phyloP scores from a whole-genome alignment of 2,888 invertebrate species.

The Caradrina clavipalpis region DNA sequence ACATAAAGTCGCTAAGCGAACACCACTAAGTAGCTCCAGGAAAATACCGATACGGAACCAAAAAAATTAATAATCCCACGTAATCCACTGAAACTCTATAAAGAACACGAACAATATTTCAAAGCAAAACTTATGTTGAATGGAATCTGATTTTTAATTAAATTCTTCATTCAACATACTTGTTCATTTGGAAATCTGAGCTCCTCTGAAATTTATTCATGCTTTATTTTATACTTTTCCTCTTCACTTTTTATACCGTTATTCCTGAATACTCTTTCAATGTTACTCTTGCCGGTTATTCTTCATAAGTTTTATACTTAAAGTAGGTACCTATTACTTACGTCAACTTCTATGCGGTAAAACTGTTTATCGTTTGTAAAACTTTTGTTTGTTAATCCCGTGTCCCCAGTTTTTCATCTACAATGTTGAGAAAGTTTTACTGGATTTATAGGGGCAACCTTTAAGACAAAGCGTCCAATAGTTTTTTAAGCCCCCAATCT shows the following conservation, averaged over 20 bases:
- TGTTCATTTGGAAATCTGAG: constrained; percentile 61
- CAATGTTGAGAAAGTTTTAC: constrained; percentile 50
- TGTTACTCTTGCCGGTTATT: constrained; percentile 27
- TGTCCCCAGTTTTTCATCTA: constrained; percentile 41
- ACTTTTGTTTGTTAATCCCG: constrained; percentile 42
- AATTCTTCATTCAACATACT: constrained; percentile 62
- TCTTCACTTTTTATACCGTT: constrained; percentile 23
- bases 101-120: constrained; percentile 54
- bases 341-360: neutral
- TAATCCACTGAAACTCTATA: constrained; percentile 33
- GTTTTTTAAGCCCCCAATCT: constrained; percentile 22
- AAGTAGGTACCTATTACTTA: constrained; percentile 23
- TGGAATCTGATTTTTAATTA: constrained; percentile 65
- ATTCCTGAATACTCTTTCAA: constrained; percentile 35
- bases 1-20: constrained; percentile 7
- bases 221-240: constrained; percentile 54
- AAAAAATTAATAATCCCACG: constrained; percentile 23
- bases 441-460: constrained; percentile 55
- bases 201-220: constrained; percentile 51
- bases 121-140: constrained; percentile 52
- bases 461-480: constrained; percentile 55
- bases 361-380: constrained; percentile 29
- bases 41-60: constrained; percentile 33
- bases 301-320: constrained; percentile 30
- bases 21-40: constrained; percentile 6